Conservation (phyloP, 1,140 invertebrate species). For the Panulirus ornatus region DNA sequence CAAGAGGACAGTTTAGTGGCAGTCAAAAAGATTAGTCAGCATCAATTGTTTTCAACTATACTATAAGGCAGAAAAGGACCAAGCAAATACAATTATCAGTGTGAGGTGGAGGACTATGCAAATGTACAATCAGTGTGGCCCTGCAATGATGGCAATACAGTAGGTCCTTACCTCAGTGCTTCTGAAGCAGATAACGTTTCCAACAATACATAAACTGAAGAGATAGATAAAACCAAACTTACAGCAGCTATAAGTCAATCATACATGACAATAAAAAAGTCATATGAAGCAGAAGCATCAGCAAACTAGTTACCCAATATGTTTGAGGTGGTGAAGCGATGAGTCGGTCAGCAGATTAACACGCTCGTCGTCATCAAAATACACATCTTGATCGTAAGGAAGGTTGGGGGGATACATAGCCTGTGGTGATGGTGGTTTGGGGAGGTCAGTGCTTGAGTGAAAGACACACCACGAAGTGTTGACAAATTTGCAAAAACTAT, state of each 20-base stretch:
- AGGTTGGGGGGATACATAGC: constrained; percentile 75
- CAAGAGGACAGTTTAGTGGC: too few species aligned
- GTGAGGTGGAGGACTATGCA: too few species aligned
- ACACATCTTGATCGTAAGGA: constrained; percentile 74
- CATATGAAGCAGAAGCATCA: constrained; percentile 13
- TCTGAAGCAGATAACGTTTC: too few species aligned
- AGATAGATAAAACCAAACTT: not conserved
- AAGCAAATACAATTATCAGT: too few species aligned
- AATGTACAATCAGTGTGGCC: not conserved
- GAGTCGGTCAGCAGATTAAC: constrained; percentile 74
- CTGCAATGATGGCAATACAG: not conserved
- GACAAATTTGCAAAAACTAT: not conserved
- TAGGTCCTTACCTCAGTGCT: too few species aligned
- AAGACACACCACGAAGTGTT: not conserved
- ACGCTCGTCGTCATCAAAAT: constrained; percentile 74
- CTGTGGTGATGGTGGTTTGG: constrained; percentile 67
- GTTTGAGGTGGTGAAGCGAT: constrained; percentile 74
- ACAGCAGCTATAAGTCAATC: not conserved
- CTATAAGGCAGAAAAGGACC: too few species aligned
- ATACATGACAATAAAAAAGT: not conserved
- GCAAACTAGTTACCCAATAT: constrained; percentile 74
- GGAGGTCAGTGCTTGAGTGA: constrained; percentile 44
- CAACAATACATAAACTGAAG: not conserved
- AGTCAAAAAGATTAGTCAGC: too few species aligned
- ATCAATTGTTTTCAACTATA: too few species aligned